These are phyloP conservation scores for Phycodurus eques DNA, from an alignment of 2,113 vertebrate genomes.

Conservation along the genomic window DNA sequence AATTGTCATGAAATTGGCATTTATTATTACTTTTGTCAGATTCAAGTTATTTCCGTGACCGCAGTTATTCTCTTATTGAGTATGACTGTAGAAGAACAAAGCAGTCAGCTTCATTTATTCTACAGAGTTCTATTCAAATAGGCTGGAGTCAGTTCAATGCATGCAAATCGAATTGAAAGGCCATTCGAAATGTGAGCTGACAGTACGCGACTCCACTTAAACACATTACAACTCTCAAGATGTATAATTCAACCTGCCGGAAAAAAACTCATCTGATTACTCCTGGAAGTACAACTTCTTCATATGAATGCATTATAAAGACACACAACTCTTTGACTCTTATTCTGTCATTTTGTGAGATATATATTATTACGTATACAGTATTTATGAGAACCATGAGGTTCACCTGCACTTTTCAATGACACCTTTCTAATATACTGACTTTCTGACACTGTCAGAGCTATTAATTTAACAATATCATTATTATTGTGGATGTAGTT, in stretches of 20 bases:
- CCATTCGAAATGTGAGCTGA: conserved; percentile 68
- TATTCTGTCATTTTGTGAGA: not conserved
- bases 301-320: not conserved
- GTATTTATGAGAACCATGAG: not conserved
- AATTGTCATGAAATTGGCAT: too few species aligned
- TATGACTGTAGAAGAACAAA: conserved; percentile 23
- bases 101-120: conserved; percentile 40
- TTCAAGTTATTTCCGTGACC: too few species aligned
- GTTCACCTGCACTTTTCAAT: not conserved
- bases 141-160: conserved; percentile 61
- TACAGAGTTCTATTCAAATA: conserved; percentile 49
- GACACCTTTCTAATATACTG: not conserved
- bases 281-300: conserved; percentile 11
- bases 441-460: not conserved
- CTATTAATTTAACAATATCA: too few species aligned
- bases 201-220: conserved; percentile 19
- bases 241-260: conserved; percentile 24
- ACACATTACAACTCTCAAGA: conserved; percentile 3
- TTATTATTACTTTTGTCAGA: too few species aligned
- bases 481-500: too few species aligned
- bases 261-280: not conserved
- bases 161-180: conserved; percentile 72
- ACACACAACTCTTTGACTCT: not conserved
- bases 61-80: too few species aligned
- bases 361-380: not conserved